These are phyloP conservation scores for Zapornia atra DNA, from an alignment of 2,113 vertebrate species.

Conservation along the genomic window DNA sequence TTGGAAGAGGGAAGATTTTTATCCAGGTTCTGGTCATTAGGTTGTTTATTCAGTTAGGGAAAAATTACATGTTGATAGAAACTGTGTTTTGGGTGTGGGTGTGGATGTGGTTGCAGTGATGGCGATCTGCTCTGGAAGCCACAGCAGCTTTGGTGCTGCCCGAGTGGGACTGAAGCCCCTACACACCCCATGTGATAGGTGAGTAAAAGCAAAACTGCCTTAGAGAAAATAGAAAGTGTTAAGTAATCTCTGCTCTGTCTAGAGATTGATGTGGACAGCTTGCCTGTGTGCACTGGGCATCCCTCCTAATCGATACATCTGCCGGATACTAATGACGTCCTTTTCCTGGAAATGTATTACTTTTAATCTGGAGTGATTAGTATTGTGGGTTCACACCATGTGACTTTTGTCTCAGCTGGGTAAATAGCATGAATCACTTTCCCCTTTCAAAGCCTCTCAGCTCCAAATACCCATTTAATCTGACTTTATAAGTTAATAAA, in stretches of 20 bases:
- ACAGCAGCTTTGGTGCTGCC: background rate
- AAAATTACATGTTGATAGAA: background rate
- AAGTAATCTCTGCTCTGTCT: background rate
- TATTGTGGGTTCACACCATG: background rate
- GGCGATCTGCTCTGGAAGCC: background rate
- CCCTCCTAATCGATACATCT: background rate
- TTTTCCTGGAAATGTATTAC: background rate
- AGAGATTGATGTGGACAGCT: background rate
- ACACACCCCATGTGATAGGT: rapidly evolving
- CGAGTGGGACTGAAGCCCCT: background rate
- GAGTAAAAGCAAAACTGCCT: background rate
- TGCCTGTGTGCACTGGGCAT: background rate
- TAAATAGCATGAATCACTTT: slow-evolving; percentile 55
- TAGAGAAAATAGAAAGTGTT: background rate
- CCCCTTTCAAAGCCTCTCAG: slow-evolving; percentile 47
- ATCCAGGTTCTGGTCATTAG: background rate
- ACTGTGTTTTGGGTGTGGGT: background rate
- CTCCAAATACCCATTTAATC: slow-evolving; percentile 58
- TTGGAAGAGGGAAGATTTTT: background rate
- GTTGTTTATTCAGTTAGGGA: background rate
- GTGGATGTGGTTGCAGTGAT: background rate
- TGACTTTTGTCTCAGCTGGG: slow-evolving; percentile 55
- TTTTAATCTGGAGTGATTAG: slow-evolving; percentile 19
- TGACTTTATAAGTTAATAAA: slow-evolving; percentile 69
- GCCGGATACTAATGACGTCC: background rate